Percentiles rank a stretch among this genome's conserved stretches.
phyloP scores from a whole-genome alignment of 2,113 vertebrate species.

The Bubo bubo region DNA sequence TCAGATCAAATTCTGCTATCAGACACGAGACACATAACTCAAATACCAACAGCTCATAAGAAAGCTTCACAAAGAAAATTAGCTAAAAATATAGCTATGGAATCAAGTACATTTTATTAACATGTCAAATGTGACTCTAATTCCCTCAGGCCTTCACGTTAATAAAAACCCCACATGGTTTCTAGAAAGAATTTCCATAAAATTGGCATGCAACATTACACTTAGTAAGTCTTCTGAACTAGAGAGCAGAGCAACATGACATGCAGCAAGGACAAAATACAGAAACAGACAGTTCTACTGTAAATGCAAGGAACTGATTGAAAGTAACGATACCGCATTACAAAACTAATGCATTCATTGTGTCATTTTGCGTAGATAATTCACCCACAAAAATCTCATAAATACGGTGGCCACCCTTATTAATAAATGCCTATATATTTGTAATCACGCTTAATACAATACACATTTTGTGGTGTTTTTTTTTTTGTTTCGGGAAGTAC shows the following conservation, averaged over 20 bases:
- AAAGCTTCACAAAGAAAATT: background rate
- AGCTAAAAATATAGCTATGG: background rate
- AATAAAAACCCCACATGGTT: background rate
- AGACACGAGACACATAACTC: background rate
- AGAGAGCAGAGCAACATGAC: background rate
- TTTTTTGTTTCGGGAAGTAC: background rate
- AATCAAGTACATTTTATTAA: background rate
- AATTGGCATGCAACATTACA: background rate
- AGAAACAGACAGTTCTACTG: background rate
- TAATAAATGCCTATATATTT: background rate
- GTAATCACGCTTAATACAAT: background rate
- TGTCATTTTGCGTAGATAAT: background rate
- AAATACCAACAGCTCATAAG: background rate
- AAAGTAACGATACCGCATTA: background rate
- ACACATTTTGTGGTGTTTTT: accelerated
- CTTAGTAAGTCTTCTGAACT: background rate
- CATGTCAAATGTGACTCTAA: accelerated
- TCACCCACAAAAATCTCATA: background rate
- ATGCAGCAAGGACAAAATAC: background rate
- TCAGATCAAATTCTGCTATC: background rate
- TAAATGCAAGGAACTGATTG: background rate
- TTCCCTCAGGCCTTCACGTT: background rate
- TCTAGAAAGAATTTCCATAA: background rate
- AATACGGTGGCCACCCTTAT: background rate
- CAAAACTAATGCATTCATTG: background rate